These are phyloP conservation scores for Metridium senile DNA, from an alignment of 92 coral and sea anemone genomes.

Conservation along the genomic window DNA sequence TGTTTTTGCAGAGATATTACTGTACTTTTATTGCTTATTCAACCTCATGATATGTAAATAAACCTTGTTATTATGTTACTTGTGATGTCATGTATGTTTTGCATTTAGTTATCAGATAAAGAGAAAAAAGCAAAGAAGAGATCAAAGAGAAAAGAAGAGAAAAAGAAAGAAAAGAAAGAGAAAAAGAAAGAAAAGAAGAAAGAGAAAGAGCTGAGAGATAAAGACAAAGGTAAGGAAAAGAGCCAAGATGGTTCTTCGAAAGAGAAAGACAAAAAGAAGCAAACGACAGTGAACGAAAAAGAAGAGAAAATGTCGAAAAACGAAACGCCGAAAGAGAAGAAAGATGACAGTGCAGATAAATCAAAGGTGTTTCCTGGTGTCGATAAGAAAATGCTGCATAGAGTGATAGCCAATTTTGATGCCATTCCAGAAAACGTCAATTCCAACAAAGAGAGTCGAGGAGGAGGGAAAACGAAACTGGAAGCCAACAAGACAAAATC, in stretches of 20 bases:
- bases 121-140: neutral
- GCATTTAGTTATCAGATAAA: neutral
- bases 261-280: slow-evolving; percentile 4
- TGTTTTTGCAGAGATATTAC: too few relatives aligned
- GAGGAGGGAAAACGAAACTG: neutral
- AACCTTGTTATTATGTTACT: too few relatives aligned
- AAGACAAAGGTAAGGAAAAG: neutral
- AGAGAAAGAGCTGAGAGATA: neutral
- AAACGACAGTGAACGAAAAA: neutral
- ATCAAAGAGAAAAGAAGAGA: neutral
- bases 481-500: neutral
- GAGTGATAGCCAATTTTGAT: neutral
- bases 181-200: slow-evolving; percentile 2
- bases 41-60: too few relatives aligned
- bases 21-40: too few relatives aligned
- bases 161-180: neutral
- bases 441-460: neutral
- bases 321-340: neutral
- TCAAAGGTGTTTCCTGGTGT: neutral
- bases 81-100: neutral
- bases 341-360: neutral
- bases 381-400: neutral
- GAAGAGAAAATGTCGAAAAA: neutral
- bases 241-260: neutral
- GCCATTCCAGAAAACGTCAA: neutral